phyloP scores from a whole-genome alignment of 1,140 invertebrate genomes.

The Colletes gigas region DNA sequence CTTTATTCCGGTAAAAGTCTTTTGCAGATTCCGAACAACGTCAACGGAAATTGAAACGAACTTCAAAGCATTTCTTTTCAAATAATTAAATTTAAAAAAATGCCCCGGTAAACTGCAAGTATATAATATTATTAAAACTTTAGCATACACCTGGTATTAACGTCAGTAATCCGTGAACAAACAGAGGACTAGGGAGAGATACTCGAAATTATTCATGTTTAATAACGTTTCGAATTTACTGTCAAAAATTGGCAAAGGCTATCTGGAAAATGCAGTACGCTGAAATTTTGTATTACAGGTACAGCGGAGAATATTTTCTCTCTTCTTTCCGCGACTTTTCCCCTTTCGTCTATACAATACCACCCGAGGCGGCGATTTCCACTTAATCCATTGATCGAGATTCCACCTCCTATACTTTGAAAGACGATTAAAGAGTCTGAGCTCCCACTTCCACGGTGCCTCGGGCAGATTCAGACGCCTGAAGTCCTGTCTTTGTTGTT shows the following conservation, averaged over 20 bases:
- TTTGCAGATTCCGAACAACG: not conserved
- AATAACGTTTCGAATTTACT: no score
- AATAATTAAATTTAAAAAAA: no score
- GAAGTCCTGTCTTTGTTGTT: conserved; percentile 37
- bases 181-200: no score
- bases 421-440: conserved; percentile 50
- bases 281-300: not conserved
- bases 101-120: no score
- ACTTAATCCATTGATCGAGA: conserved; percentile 48
- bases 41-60: not conserved
- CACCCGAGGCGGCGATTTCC: conserved; percentile 29
- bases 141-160: no score
- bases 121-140: no score
- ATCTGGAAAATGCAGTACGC: not conserved
- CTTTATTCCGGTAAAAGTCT: not conserved
- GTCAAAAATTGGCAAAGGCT: no score
- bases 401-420: conserved; percentile 46
- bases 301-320: not conserved
- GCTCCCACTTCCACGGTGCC: conserved; percentile 32
- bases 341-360: not conserved
- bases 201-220: no score
- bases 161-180: no score
- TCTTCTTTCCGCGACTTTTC: not conserved
- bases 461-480: conserved; percentile 1
- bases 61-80: not conserved